Conservation (phyloP, 2,888 invertebrate species). For the Euclidia mi region DNA sequence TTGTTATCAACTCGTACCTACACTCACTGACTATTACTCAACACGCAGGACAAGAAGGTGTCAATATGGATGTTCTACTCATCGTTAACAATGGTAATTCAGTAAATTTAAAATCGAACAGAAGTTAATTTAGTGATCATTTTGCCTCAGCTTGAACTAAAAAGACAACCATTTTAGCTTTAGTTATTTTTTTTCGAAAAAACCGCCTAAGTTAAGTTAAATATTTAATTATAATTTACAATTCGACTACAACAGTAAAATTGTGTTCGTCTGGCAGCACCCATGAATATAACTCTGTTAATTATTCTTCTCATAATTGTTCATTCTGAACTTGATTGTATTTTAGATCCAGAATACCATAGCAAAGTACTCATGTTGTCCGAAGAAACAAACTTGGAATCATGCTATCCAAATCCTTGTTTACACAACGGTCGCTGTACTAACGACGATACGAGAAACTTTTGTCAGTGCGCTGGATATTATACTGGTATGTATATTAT, state of each 20-base stretch:
- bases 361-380: constrained; percentile 90
- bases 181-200: too few relatives aligned
- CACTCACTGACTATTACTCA: constrained; percentile 92
- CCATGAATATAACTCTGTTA: too few relatives aligned
- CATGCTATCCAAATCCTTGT: constrained; percentile 94
- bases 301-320: too few relatives aligned
- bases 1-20: constrained; percentile 92
- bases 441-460: constrained; percentile 88
- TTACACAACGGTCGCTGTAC: constrained; percentile 92
- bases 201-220: too few relatives aligned
- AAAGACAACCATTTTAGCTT: too few relatives aligned
- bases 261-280: too few relatives aligned
- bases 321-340: too few relatives aligned
- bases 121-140: background rate
- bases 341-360: constrained; percentile 91
- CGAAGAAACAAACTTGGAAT: constrained; percentile 91
- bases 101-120: too few relatives aligned
- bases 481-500: constrained; percentile 92
- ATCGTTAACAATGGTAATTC: constrained; percentile 89
- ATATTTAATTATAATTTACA: too few relatives aligned
- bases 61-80: constrained; percentile 91
- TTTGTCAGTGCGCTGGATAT: constrained; percentile 93
- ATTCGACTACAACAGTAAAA: too few relatives aligned
- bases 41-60: constrained; percentile 75
- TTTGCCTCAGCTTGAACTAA: too few relatives aligned